These are phyloP conservation scores for Distichodus sexfasciatus DNA, from an alignment of 2,797 vertebrate genomes.

Conservation along the genomic window DNA sequence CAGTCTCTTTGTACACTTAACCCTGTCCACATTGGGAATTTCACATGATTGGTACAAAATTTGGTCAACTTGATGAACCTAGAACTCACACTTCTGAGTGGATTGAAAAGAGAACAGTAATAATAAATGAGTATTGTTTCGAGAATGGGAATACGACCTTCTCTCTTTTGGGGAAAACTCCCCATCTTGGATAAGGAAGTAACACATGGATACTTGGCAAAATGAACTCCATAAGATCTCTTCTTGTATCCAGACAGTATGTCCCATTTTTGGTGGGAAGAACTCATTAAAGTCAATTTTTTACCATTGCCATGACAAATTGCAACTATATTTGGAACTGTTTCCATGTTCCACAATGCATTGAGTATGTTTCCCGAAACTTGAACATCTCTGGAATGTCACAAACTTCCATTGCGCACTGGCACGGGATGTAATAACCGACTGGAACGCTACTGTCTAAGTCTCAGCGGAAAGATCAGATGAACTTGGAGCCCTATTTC, in stretches of 20 bases:
- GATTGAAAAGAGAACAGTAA: too few relatives aligned
- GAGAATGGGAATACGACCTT: too few relatives aligned
- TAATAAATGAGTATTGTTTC: too few relatives aligned
- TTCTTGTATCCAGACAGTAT: conserved; percentile 10
- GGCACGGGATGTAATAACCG: conserved; percentile 37
- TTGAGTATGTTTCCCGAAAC: conserved; percentile 40
- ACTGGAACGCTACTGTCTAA: conserved; percentile 38
- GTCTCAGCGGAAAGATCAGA: conserved; percentile 5
- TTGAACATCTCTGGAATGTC: conserved; percentile 23
- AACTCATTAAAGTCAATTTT: conserved; percentile 31
- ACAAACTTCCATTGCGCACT: conserved; percentile 32
- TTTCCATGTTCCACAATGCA: conserved; percentile 63
- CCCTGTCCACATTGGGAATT: too few relatives aligned
- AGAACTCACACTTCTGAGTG: too few relatives aligned
- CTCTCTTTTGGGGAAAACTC: too few relatives aligned
- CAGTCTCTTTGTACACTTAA: too few relatives aligned
- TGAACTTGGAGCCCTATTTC: neutral
- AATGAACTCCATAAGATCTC: conserved; percentile 65
- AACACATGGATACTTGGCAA: conserved; percentile 66
- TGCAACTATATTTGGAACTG: conserved; percentile 57
- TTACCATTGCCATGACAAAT: neutral
- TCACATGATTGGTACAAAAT: too few relatives aligned
- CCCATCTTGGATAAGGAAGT: conserved; percentile 62
- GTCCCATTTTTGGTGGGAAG: conserved; percentile 62
- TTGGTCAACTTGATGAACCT: too few relatives aligned